These are phyloP conservation scores for Archivesica marissinica DNA, from an alignment of 1,140 invertebrate species.

Conservation along the genomic window DNA sequence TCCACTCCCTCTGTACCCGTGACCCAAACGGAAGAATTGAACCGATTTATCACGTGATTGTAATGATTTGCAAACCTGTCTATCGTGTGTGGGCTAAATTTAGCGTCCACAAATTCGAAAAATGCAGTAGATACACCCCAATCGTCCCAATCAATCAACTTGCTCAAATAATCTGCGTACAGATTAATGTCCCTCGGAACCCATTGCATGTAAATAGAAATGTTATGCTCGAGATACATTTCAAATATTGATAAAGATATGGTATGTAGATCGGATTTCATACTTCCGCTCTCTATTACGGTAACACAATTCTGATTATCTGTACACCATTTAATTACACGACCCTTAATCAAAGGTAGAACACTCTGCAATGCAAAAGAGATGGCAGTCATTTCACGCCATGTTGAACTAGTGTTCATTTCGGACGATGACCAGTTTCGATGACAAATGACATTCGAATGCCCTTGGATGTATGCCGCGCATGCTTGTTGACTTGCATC, in stretches of 20 bases:
- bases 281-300: neutral
- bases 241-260: neutral
- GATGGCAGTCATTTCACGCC: neutral
- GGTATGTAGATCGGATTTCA: neutral
- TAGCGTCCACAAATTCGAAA: neutral
- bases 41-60: neutral
- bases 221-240: neutral
- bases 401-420: neutral
- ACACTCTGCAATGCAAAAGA: neutral
- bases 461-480: neutral
- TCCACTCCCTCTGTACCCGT: no score
- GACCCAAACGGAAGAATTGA: no score
- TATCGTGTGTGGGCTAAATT: neutral
- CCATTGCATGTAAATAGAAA: neutral
- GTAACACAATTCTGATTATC: neutral
- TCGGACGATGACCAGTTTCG: neutral
- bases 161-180: neutral
- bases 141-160: neutral
- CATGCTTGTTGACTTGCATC: conserved; percentile 13
- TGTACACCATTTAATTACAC: neutral
- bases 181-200: neutral
- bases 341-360: neutral
- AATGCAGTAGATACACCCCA: neutral
- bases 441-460: neutral
- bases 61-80: conserved; percentile 14